phyloP scores from a whole-genome alignment of 1,140 invertebrate genomes.

The Trissolcus basalis region DNA sequence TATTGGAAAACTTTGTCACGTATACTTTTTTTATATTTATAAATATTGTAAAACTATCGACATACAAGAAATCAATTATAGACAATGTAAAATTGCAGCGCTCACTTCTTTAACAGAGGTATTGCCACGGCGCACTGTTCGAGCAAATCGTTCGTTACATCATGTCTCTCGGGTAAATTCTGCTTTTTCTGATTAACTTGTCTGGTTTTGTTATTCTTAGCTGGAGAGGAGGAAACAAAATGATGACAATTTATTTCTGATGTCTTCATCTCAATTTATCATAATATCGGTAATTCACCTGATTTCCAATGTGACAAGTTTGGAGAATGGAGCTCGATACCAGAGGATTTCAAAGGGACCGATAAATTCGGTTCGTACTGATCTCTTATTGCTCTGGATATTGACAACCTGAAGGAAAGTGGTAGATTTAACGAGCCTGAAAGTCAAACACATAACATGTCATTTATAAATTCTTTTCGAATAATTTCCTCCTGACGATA shows the following conservation, averaged over 20 bases:
- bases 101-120: slow-evolving; percentile 15
- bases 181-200: slow-evolving; percentile 14
- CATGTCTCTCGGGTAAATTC: slow-evolving; percentile 9
- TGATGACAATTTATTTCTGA: too few relatives aligned
- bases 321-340: slow-evolving; percentile 57
- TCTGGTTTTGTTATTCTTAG: not conserved
- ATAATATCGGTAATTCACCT: slow-evolving; percentile 54
- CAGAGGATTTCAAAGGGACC: slow-evolving; percentile 58
- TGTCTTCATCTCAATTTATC: not conserved
- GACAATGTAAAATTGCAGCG: too few relatives aligned
- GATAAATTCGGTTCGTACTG: slow-evolving; percentile 65
- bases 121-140: slow-evolving; percentile 9
- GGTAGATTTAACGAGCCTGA: slow-evolving; percentile 71
- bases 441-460: slow-evolving; percentile 23
- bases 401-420: slow-evolving; percentile 69
- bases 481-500: too few relatives aligned
- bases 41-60: not conserved
- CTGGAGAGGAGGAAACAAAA: too few relatives aligned
- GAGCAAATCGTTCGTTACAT: slow-evolving; percentile 30
- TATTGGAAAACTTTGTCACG: too few relatives aligned
- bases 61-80: not conserved
- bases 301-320: slow-evolving; percentile 68
- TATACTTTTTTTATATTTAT: too few relatives aligned
- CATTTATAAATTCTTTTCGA: not conserved
- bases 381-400: slow-evolving; percentile 70